Percentiles rank a stretch among this genome's conserved stretches.
These are phyloP conservation scores for Ovibos moschatus DNA, from an alignment of 2,113 vertebrate genomes.

Conservation along the genomic window DNA sequence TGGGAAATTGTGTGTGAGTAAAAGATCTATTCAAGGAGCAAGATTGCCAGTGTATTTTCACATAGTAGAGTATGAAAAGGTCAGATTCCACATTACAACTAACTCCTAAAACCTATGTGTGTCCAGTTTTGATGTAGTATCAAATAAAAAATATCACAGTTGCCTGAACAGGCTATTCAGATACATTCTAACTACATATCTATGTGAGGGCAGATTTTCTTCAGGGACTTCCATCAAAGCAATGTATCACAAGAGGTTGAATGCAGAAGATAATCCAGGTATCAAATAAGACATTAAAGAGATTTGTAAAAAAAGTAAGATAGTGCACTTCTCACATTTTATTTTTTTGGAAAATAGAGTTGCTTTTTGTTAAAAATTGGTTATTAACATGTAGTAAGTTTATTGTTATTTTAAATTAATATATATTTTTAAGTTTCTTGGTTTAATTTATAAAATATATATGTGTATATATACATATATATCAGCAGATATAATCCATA, in stretches of 20 bases:
- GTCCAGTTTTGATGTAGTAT: background rate
- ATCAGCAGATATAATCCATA: background rate
- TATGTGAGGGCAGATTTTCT: background rate
- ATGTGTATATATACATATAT: background rate
- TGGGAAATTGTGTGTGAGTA: background rate
- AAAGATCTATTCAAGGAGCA: background rate
- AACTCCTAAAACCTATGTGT: background rate
- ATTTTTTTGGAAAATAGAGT: background rate
- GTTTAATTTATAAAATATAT: background rate
- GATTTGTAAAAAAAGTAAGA: background rate
- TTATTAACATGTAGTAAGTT: background rate
- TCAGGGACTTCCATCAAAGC: background rate
- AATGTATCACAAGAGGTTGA: background rate
- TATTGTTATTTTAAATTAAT: slow-evolving; percentile 2
- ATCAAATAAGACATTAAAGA: background rate
- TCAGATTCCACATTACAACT: background rate
- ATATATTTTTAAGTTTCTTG: background rate
- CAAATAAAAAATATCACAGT: background rate
- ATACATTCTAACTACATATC: background rate
- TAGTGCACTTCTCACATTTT: background rate
- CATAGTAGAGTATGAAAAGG: background rate
- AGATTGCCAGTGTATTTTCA: background rate
- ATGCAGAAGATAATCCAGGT: background rate
- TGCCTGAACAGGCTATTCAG: background rate
- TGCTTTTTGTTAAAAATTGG: background rate